phyloP scores from a whole-genome alignment of 2,113 vertebrate species.

The Trachemys scripta region DNA sequence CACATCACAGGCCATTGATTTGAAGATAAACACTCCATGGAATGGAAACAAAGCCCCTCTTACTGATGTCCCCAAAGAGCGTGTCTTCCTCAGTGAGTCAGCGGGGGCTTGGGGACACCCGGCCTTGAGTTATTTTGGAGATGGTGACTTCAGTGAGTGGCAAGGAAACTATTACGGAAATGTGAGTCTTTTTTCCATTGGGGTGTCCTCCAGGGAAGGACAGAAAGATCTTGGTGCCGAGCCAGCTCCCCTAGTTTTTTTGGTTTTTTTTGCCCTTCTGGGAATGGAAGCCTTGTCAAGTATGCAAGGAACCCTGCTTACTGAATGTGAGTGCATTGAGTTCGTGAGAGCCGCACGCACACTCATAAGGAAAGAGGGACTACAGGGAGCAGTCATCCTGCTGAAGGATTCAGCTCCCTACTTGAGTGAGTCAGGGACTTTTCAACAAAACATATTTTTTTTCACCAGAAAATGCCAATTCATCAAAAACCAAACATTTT shows the following conservation, averaged over 20 bases:
- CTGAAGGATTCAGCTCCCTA: not conserved
- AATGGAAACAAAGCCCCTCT: conserved; percentile 63
- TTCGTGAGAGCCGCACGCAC: not conserved
- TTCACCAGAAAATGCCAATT: not conserved
- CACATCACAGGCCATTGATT: not conserved
- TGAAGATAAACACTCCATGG: conserved; percentile 51
- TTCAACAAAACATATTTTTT: not conserved
- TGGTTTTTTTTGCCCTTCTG: conserved; percentile 61
- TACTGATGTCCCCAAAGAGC: conserved; percentile 39
- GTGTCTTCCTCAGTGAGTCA: conserved; percentile 56
- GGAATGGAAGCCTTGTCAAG: conserved; percentile 72
- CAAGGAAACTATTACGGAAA: conserved; percentile 73
- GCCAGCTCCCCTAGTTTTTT: conserved; percentile 45
- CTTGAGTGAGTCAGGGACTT: not conserved
- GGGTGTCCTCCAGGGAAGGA: conserved; percentile 65
- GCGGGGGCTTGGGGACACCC: conserved; percentile 68
- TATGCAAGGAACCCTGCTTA: conserved; percentile 58
- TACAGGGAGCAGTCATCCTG: not conserved
- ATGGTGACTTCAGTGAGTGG: conserved; percentile 70
- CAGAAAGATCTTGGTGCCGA: conserved; percentile 61
- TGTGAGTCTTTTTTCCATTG: conserved; percentile 73
- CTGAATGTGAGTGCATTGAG: not conserved
- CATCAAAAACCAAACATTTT: not conserved
- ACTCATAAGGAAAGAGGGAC: accelerated
- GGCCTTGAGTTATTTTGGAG: conserved; percentile 54